Evolutionary conservation across 2,113 vertebrate species (phyloP).

Genomic region (Excalfactoria chinensis): DNA sequence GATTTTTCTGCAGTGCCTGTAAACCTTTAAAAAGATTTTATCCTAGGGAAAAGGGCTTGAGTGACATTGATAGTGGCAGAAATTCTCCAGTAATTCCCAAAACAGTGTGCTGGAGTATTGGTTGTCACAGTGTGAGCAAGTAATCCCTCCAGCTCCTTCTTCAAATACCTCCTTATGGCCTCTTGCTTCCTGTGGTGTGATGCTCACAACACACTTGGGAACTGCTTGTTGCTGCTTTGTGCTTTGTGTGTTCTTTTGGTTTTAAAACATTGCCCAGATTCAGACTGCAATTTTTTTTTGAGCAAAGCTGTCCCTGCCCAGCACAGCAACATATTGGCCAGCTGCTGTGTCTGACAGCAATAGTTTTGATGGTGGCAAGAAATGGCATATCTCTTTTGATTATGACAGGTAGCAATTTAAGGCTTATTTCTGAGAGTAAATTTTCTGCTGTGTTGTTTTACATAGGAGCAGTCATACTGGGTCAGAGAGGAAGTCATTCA

Average conservation of each 20-base stretch:
- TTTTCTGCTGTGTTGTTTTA: neutral
- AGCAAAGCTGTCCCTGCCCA: neutral
- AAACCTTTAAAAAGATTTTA: neutral
- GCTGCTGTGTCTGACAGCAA: neutral
- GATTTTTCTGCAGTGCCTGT: neutral
- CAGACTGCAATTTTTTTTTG: neutral
- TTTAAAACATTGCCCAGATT: neutral
- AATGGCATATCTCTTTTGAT: neutral
- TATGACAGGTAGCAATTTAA: neutral
- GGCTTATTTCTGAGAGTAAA: neutral
- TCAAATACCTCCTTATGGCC: neutral
- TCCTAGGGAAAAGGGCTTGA: neutral
- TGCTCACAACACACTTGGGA: neutral
- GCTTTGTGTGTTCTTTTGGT: neutral
- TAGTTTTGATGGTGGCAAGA: neutral
- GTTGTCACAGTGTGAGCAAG: neutral
- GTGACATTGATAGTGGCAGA: neutral
- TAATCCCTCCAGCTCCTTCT: neutral
- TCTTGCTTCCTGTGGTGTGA: neutral
- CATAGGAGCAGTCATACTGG: neutral
- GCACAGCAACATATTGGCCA: neutral
- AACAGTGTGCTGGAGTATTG: neutral
- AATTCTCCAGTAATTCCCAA: neutral
- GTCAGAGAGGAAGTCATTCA: neutral
- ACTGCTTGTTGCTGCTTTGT: neutral